These are phyloP conservation scores for Paramuricea clavata DNA, from an alignment of 92 coral and sea anemone species.

Conservation along the genomic window DNA sequence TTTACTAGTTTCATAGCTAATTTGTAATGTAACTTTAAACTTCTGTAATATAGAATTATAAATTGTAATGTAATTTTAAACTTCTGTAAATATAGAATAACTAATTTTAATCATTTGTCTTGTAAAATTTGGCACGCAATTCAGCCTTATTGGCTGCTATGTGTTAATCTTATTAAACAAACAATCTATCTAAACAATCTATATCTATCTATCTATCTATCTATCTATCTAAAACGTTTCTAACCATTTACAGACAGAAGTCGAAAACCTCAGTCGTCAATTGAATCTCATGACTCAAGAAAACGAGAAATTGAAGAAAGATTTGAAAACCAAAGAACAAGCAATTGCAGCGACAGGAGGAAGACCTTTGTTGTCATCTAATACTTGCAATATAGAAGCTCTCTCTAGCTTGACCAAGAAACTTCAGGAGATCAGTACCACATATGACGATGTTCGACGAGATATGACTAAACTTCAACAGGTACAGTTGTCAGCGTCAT, in stretches of 20 bases:
- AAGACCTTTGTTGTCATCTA: neutral
- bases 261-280: slow-evolving; percentile 17
- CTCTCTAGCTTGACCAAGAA: slow-evolving; percentile 76
- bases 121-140: no score
- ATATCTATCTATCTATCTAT: no score
- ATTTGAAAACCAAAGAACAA: neutral
- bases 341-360: neutral
- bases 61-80: no score
- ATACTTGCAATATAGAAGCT: slow-evolving; percentile 20
- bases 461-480: slow-evolving; percentile 88
- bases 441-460: slow-evolving; percentile 82
- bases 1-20: no score
- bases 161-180: no score
- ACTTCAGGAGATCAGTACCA: slow-evolving; percentile 93
- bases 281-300: slow-evolving; percentile 23
- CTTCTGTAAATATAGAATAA: no score
- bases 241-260: slow-evolving; percentile 9
- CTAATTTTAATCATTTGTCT: no score
- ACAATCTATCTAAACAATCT: no score
- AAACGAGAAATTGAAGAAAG: slow-evolving; percentile 34
- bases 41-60: no score
- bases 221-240: neutral
- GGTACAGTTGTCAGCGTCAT: slow-evolving; percentile 50
- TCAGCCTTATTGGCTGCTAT: no score
- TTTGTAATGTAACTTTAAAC: no score